Base-by-base conservation (phyloP, 2,113 vertebrate species). In the Pangasianodon gigas region DNA sequence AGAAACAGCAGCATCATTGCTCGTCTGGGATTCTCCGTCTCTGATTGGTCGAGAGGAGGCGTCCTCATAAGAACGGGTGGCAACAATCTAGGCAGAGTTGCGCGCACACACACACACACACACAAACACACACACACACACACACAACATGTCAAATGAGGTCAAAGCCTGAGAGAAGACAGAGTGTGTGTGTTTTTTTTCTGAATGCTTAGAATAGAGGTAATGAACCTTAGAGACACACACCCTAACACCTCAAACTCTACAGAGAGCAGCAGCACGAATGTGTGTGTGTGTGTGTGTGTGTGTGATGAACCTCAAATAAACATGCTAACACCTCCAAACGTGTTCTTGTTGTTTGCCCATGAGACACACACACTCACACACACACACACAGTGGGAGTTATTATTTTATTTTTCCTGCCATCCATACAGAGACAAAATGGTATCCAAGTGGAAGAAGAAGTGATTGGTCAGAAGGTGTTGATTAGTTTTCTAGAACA, bases 181-280 rank as follows among this genome's bases (percentile, higher is more conserved):
- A 75, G 87, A 93, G 92, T 92, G 90, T 91, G 87, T 90, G 93
- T 88, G 91, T 86, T 13, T 91, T 44, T 71, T 67, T 84, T 88
- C 44, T 65, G n/a, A 74, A 6, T 5, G 14, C 19, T 74, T 16
- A 37, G 18, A 44, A 44, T 44, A 75, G 16, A 0, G 0, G 41
- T 75, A 75, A 46, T 10, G 41, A 75, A 75, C 37, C 37, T 24
- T 9, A 44, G 74, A 75, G 74, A 46, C 19, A 46, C 19, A 75
- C 18, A 75, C 74, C 37, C 41, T 24, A 75, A 44, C 71, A 75
- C 13, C 5, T 6, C 6, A 74, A 37, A 41, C 69, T 74, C 71
- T 75, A 44, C 37, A 44, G 71, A 75, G 37, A 75, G 71, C 29
- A 21, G 24, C n/a, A 14, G 56, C 26, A 62, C 60, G 37, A 44